Base-by-base conservation (phyloP, 1,140 invertebrate species). In the Euura lappo region DNA sequence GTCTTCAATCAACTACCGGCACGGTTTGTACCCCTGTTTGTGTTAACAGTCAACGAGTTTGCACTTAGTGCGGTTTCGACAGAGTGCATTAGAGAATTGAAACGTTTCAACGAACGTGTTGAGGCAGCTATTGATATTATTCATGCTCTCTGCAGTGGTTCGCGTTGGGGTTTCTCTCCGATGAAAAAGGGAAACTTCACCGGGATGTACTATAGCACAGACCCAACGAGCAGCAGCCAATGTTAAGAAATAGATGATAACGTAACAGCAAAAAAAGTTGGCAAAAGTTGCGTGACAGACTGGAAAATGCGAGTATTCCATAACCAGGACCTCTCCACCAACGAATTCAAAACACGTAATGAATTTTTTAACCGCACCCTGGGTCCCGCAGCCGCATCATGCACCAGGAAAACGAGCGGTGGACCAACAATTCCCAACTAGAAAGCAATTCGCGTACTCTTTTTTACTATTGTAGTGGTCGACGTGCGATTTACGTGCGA, bases 321-420 rank as follows among this genome's bases (percentile, higher is more conserved):
- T 3, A 60, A 60, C 28, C 28, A 28, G 28, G 28, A 1, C 28
- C 1, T 0, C 28, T 28, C 28, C 28, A 28, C 51, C 51, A n/a
- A 60, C 51, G 51, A 60, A 60, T 60, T 8, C 51, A 60, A 60
- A 60, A 60, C 51, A 60, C 51, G 51, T 60, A 60, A 60, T 60
- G 51, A 60, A 60, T 11, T 11, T 60, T 60, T 60, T n/a, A 28
- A 28, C 28, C 28, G 28, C 28, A 60, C 51, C 10, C 51, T 60
- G 51, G 4, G 13, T 8, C 51, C 10, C 13, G 51, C 51, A 60
- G 51, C 10, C 51, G 51, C 51, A 28, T 28, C 28, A 28, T 8
- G 51, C 13, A 60, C 51, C 28, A 28, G 28, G 28, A 28, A 28
- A 28, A 28, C 28, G 28, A 28, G 28, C 28, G 28, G 28, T n/a